Evolutionary conservation across 2,797 vertebrate genomes (phyloP).

Genomic region (Falco cherrug): DNA sequence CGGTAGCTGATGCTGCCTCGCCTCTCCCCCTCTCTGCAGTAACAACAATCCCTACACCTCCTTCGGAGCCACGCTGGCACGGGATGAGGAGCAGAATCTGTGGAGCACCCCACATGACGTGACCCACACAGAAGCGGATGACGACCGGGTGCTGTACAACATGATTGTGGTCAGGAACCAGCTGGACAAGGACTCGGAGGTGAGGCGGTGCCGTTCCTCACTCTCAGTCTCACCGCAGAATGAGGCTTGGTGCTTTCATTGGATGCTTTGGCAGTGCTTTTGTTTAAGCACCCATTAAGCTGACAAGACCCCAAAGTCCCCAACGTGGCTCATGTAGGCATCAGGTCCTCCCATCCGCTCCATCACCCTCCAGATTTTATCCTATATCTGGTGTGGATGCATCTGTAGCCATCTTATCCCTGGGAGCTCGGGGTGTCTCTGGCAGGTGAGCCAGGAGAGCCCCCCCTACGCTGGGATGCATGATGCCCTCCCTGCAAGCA

Average conservation of each 20-base stretch:
- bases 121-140: conserved; percentile 78
- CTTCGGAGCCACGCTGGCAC: conserved; percentile 75
- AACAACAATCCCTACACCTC: conserved; percentile 73
- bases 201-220: conserved; percentile 20
- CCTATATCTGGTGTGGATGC: not conserved
- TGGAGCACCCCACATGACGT: conserved; percentile 70
- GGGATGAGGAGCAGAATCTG: conserved; percentile 76
- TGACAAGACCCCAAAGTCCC: not conserved
- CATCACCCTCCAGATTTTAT: not conserved
- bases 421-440: not conserved
- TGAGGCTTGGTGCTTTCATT: fast-evolving
- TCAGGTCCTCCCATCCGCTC: not conserved
- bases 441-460: not conserved
- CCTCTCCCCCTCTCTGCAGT: conserved; percentile 16
- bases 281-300: not conserved
- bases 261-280: not conserved
- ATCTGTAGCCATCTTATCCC: not conserved
- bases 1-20: fast-evolving
- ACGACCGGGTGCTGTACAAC: conserved; percentile 85
- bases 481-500: not conserved
- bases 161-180: conserved; percentile 88
- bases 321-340: fast-evolving
- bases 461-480: not conserved
- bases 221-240: fast-evolving
- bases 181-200: conserved; percentile 89